Conservation (phyloP, 2,113 vertebrate genomes). For the Menura novaehollandiae region DNA sequence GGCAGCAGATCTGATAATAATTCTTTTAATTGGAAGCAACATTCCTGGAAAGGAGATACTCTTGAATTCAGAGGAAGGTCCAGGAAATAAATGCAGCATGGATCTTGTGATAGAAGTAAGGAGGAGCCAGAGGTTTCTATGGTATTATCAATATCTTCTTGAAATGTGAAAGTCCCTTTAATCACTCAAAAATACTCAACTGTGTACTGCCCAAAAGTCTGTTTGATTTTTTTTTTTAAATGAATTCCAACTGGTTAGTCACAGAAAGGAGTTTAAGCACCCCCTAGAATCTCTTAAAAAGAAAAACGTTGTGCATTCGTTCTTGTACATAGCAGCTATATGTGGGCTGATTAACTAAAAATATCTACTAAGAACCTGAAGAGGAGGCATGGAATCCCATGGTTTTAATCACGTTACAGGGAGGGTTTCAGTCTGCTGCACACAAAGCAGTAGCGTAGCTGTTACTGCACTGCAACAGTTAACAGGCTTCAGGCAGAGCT, state of each 20-base stretch:
- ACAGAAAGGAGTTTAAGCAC: neutral
- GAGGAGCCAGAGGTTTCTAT: neutral
- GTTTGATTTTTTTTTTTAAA: neutral
- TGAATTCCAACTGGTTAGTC: neutral
- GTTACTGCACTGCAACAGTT: conserved; percentile 15
- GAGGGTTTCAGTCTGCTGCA: neutral
- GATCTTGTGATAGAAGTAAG: neutral
- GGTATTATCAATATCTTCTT: neutral
- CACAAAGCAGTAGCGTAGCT: neutral
- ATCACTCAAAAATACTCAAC: neutral
- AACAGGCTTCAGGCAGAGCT: neutral
- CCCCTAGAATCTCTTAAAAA: neutral
- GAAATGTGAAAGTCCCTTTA: neutral
- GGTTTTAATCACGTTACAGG: neutral
- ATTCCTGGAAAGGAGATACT: neutral
- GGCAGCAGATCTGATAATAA: neutral
- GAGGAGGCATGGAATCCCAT: neutral
- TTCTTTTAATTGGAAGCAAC: neutral
- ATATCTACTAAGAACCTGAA: neutral
- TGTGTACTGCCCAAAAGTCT: neutral
- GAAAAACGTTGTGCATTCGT: neutral
- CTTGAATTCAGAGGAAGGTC: neutral
- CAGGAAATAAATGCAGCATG: neutral
- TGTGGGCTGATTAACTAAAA: neutral
- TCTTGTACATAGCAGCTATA: neutral